Evolutionary conservation across 1,140 invertebrate species (phyloP), one percentile per base, ranked within the genome.

Genomic region (Ceratosolen solmsi): DNA sequence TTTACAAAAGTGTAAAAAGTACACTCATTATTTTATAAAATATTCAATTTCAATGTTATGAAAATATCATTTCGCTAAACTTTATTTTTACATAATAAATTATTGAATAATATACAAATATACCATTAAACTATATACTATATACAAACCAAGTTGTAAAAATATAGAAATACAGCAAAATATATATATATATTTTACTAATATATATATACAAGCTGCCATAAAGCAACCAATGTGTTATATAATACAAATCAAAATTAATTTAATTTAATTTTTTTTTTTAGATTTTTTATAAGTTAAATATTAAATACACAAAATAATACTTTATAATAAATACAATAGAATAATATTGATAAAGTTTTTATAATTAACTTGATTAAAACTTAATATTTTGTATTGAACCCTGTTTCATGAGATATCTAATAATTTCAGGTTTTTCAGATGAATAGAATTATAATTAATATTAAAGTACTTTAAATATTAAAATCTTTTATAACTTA

Each of bases 131-230:
- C 25, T 65, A 65, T 65, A 68, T 77, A 65, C n/a, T 77, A 41
- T 60, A 38, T 60, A 76, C 38, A 68, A 25, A 77, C n/a, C 33
- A 60, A 65, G 2, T 41, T 77, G 41, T 56, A 63, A 77, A n/a
- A 65, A 77, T 77, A 77, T 41, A 77, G 49, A 77, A 77, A 27
- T 68, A 77, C 41, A 68, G n/a, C 33, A 68, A 65, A 36, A 13
- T 77, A 51, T 77, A n/a, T n/a, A n/a, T n/a, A n/a, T n/a, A n/a
- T n/a, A n/a, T n/a, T n/a, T n/a, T n/a, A n/a, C n/a, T n/a, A n/a
- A n/a, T n/a, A n/a, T n/a, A n/a, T n/a, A 77, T 77, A 65, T 77
- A 77, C 75, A 77, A 77, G 17, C 17, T 60, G 11, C 25, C 60
- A 7, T 2, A 46, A 38, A 58, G 25, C 15, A 63, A 13, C 51